These are phyloP conservation scores for Eristalis intricaria DNA, from an alignment of 2,888 invertebrate genomes.

Conservation along the genomic window DNA sequence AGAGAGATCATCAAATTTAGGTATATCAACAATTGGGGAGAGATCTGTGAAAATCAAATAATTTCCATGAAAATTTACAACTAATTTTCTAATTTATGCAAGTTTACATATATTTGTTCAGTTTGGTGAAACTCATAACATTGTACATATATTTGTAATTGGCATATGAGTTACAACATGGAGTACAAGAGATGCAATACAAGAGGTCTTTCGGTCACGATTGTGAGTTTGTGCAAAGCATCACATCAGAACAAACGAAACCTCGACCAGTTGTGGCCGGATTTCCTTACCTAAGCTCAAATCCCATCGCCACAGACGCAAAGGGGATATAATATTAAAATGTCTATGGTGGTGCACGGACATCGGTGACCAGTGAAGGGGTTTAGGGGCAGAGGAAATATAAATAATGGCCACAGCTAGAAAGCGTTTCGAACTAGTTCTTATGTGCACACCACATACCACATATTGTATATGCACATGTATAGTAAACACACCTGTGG, in stretches of 20 bases:
- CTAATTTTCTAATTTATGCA: slow-evolving; percentile 47
- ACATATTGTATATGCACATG: slow-evolving; percentile 46
- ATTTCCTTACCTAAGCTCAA: slow-evolving; percentile 66
- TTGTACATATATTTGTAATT: neutral
- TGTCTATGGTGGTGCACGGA: slow-evolving; percentile 56
- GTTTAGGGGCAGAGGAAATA: slow-evolving; percentile 56
- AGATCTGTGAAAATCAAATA: neutral
- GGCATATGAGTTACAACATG: slow-evolving; percentile 22
- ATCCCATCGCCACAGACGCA: slow-evolving; percentile 64
- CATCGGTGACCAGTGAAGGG: slow-evolving; percentile 60
- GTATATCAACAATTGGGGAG: neutral
- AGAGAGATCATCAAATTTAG: neutral
- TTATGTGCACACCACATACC: slow-evolving; percentile 59
- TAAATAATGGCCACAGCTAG: slow-evolving; percentile 66
- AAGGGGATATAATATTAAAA: slow-evolving; percentile 70
- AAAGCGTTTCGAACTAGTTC: slow-evolving; percentile 61
- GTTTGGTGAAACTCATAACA: slow-evolving; percentile 25
- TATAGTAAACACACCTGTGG: slow-evolving; percentile 67
- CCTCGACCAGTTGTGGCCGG: slow-evolving; percentile 61
- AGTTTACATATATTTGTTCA: slow-evolving; percentile 37
- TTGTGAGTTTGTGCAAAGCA: slow-evolving; percentile 23
- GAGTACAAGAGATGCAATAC: slow-evolving; percentile 33
- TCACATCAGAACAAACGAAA: slow-evolving; percentile 43
- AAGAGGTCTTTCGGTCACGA: slow-evolving; percentile 31
- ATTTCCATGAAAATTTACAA: neutral